phyloP scores from a whole-genome alignment of 2,888 invertebrate genomes.

The Deladenus siricidicola region DNA sequence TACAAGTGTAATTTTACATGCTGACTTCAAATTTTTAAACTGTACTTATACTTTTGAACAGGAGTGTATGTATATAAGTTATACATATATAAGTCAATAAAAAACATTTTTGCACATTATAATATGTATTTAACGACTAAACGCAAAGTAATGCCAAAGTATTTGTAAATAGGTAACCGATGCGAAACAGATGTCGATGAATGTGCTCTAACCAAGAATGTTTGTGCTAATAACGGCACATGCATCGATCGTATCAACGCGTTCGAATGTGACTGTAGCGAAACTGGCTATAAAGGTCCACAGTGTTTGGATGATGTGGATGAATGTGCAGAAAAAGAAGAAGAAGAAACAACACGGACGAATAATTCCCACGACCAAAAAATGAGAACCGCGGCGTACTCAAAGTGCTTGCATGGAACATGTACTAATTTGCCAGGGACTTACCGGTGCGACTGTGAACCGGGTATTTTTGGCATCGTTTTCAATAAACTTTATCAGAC shows the following conservation, averaged over 20 bases:
- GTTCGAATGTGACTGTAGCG: conserved; percentile 44
- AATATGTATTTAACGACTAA: too few relatives aligned
- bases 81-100: too few relatives aligned
- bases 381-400: conserved; percentile 3
- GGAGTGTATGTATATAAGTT: too few relatives aligned
- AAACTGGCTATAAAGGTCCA: conserved; percentile 41
- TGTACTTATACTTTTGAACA: too few relatives aligned
- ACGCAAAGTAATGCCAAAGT: too few relatives aligned
- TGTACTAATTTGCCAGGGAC: conserved; percentile 45
- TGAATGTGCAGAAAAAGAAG: conserved; percentile 19
- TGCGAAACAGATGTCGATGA: conserved; percentile 50
- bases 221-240: conserved; percentile 38
- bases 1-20: too few relatives aligned
- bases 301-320: conserved; percentile 38
- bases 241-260: conserved; percentile 46
- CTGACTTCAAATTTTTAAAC: too few relatives aligned
- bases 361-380: background rate
- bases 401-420: conserved; percentile 41
- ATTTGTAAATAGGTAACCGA: conserved; percentile 31
- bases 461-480: conserved; percentile 18
- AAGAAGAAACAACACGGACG: background rate
- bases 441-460: conserved; percentile 38
- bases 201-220: conserved; percentile 33
- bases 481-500: conserved; percentile 4
- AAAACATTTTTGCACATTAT: too few relatives aligned